Conservation (phyloP, 2,888 invertebrate genomes). For the Salticus scenicus region DNA sequence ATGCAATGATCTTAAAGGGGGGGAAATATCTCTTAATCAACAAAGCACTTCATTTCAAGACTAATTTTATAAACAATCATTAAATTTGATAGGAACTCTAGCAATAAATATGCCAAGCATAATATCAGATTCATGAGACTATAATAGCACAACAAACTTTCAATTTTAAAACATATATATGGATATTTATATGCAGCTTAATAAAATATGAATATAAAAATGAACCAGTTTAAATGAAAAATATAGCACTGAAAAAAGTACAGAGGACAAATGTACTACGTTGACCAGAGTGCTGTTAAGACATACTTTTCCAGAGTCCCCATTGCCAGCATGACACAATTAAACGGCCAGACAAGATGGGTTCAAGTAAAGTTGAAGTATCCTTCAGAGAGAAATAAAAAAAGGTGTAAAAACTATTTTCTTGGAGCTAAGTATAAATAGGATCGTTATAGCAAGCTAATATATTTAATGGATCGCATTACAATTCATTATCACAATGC, state of each 20-base stretch:
- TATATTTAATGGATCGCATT: background rate
- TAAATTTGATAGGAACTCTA: background rate
- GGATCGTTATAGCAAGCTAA: constrained; percentile 28
- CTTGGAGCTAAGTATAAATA: constrained; percentile 46
- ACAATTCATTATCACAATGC: too few relatives aligned
- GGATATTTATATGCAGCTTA: constrained; percentile 18
- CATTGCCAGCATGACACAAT: constrained; percentile 54
- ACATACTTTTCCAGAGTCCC: constrained; percentile 44
- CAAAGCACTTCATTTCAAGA: background rate
- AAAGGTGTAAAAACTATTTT: constrained; percentile 59
- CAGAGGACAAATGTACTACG: constrained; percentile 37
- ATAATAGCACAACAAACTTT: constrained; percentile 11
- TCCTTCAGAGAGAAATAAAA: constrained; percentile 68
- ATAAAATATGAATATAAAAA: constrained; percentile 22
- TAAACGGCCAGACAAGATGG: constrained; percentile 64
- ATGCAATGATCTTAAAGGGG: too few relatives aligned
- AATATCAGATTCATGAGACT: constrained; percentile 19
- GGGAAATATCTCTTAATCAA: too few relatives aligned
- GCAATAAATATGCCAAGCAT: constrained; percentile 13
- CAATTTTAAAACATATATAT: background rate
- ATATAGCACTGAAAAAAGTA: constrained; percentile 12
- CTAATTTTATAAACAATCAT: background rate
- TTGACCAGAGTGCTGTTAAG: constrained; percentile 43
- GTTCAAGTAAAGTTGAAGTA: constrained; percentile 44
- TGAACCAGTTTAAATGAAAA: background rate